phyloP scores from a whole-genome alignment of 2,888 invertebrate genomes.

The Iselma pallidipennis region DNA sequence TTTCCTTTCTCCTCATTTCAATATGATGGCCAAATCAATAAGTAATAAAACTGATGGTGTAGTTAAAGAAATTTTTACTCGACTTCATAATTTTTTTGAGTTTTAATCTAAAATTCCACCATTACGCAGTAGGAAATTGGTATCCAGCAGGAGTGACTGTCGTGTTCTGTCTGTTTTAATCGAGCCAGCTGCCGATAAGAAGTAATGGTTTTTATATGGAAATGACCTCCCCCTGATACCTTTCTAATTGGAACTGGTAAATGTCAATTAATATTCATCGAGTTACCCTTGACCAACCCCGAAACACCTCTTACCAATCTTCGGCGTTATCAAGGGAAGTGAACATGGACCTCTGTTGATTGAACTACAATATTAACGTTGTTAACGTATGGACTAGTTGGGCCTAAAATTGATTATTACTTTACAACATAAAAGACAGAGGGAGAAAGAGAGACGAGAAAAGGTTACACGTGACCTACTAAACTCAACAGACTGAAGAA shows the following conservation, averaged over 20 bases:
- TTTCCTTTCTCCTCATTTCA: too few species aligned
- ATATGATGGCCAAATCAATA: not conserved
- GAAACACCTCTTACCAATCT: slow-evolving; percentile 22
- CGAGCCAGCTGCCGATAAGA: slow-evolving; percentile 44
- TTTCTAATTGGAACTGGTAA: slow-evolving; percentile 51
- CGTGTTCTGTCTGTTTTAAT: slow-evolving; percentile 29
- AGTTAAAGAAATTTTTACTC: not conserved
- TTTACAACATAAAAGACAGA: too few species aligned
- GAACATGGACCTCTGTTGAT: slow-evolving; percentile 23
- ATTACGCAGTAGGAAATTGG: slow-evolving; percentile 18
- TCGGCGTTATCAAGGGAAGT: slow-evolving; percentile 19
- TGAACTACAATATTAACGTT: slow-evolving; percentile 24
- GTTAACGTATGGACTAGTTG: slow-evolving; percentile 3
- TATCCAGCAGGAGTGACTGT: slow-evolving; percentile 30
- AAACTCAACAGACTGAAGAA: too few species aligned
- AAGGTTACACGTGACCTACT: too few species aligned
- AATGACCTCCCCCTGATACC: slow-evolving; percentile 45
- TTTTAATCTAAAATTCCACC: slow-evolving; percentile 14
- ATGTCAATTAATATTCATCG: slow-evolving; percentile 53
- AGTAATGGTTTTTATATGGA: slow-evolving; percentile 52
- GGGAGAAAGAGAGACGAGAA: too few species aligned
- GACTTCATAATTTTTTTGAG: not conserved
- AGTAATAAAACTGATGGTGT: not conserved
- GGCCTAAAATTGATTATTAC: too few species aligned
- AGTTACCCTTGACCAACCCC: slow-evolving; percentile 31